Evolutionary conservation across 2,797 vertebrate genomes (phyloP).

Genomic region (Ibycter americanus): DNA sequence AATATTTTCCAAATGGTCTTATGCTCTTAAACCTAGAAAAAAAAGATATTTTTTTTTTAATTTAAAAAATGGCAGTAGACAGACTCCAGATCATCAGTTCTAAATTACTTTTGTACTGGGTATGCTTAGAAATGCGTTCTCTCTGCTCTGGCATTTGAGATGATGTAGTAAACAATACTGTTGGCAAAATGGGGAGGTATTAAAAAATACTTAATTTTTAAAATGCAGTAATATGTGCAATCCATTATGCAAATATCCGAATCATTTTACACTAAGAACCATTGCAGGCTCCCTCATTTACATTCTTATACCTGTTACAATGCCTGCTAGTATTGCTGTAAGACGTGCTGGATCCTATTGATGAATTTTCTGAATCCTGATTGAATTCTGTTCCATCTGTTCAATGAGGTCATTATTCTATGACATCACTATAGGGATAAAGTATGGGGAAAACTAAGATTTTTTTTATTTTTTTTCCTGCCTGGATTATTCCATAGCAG

Average conservation of each 20-base stretch:
- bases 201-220: constrained; percentile 66
- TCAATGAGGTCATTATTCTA: constrained; percentile 55
- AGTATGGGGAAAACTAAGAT: not conserved
- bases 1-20: constrained; percentile 6
- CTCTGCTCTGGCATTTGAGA: not conserved
- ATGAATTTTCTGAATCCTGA: constrained; percentile 52
- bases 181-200: constrained; percentile 44
- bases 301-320: constrained; percentile 61
- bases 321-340: constrained; percentile 62
- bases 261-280: constrained; percentile 42
- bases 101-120: constrained; percentile 20
- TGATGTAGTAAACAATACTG: constrained; percentile 49
- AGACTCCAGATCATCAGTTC: constrained; percentile 5
- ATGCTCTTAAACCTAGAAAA: not conserved
- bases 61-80: not conserved
- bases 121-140: not conserved
- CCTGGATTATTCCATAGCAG: not conserved
- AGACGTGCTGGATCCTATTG: constrained; percentile 36
- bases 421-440: constrained; percentile 49
- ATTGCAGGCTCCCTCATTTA: constrained; percentile 48
- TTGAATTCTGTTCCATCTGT: constrained; percentile 67
- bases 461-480: not conserved
- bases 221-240: constrained; percentile 54
- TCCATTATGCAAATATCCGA: constrained; percentile 67
- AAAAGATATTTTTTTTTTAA: not conserved